These are phyloP conservation scores for Phrynocephalus guinanensis DNA, from an alignment of 2,797 vertebrate species.

Conservation along the genomic window DNA sequence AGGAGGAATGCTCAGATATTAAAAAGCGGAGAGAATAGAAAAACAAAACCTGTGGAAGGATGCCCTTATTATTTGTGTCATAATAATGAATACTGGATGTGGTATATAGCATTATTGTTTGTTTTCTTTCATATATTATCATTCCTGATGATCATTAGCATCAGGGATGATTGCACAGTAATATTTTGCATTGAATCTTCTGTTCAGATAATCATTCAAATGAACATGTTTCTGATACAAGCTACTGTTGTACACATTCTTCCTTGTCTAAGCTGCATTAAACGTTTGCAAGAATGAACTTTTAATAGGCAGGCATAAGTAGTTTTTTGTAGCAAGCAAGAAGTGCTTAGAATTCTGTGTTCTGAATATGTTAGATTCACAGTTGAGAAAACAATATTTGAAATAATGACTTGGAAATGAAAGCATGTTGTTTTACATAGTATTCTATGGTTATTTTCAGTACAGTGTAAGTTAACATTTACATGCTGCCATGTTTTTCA, in stretches of 20 bases:
- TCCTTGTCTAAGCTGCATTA: neutral
- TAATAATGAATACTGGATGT: neutral
- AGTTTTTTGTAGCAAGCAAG: neutral
- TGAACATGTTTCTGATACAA: neutral
- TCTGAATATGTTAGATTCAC: neutral
- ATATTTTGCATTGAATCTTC: neutral
- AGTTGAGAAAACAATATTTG: neutral
- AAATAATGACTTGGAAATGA: neutral
- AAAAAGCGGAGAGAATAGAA: neutral
- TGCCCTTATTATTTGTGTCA: neutral
- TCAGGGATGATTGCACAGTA: neutral
- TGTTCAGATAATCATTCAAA: neutral
- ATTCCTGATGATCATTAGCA: neutral
- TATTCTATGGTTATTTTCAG: neutral
- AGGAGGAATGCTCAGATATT: neutral
- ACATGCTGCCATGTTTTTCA: constrained; percentile 23
- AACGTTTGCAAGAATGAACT: neutral
- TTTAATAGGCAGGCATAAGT: neutral
- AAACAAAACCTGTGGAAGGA: neutral
- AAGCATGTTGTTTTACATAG: neutral
- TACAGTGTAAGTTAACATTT: neutral
- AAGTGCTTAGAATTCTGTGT: neutral
- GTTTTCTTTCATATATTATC: neutral
- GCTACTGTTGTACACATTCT: neutral
- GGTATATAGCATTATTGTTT: neutral